Conservation (phyloP, 2,113 vertebrate genomes). For the Ovis aries region ARS-UI_Ramb_v3.0 NC_056054.1:69812001-69812500, state of each 20-base stretch:
- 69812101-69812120: background rate
- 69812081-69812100: background rate
- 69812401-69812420: background rate
- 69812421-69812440: background rate
- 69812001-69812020: background rate
- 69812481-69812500: background rate
- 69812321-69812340: background rate
- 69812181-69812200: background rate
- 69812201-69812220: background rate
- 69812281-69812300: background rate
- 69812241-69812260: background rate
- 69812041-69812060: background rate
- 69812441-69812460: background rate
- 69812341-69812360: background rate
- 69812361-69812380: background rate
- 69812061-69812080: background rate
- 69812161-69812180: background rate
- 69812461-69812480: background rate
- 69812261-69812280: background rate
- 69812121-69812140: background rate
- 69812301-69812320: background rate
- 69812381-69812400: background rate
- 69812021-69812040: background rate
- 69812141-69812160: background rate
- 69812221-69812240: background rate